These are phyloP conservation scores for Jacana jacana DNA, from an alignment of 2,113 vertebrate genomes.

Conservation along the genomic window DNA sequence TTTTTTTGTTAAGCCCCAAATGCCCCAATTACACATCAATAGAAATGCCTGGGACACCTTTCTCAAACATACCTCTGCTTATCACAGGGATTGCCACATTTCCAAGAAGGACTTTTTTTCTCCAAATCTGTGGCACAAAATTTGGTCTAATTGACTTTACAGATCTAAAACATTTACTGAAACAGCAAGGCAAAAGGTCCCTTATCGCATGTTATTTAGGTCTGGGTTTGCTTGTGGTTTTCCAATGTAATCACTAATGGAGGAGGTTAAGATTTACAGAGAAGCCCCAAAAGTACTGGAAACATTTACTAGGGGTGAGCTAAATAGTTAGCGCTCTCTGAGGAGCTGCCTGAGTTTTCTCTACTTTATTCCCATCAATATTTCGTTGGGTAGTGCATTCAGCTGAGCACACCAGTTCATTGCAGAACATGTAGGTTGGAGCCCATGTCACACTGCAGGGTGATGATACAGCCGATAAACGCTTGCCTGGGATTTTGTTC, in stretches of 20 bases:
- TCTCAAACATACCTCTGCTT: neutral
- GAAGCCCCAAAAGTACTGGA: neutral
- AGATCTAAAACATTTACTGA: neutral
- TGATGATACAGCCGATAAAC: neutral
- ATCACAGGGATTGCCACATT: neutral
- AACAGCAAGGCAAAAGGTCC: neutral
- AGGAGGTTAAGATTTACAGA: neutral
- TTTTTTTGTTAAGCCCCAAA: slow-evolving; percentile 25
- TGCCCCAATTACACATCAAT: neutral
- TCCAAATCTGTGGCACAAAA: neutral
- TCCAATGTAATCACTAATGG: neutral
- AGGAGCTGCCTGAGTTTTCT: neutral
- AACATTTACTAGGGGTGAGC: neutral
- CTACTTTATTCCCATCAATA: neutral
- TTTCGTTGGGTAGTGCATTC: neutral
- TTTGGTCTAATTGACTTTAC: neutral
- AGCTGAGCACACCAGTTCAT: neutral
- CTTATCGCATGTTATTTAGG: neutral
- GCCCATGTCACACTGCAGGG: neutral
- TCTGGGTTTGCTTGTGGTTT: slow-evolving; percentile 1
- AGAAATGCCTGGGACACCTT: neutral
- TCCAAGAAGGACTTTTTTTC: neutral
- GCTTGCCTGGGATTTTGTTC: neutral
- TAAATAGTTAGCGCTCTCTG: neutral
- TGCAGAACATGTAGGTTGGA: neutral